Conservation (phyloP, 2,888 invertebrate genomes). For the Caenorhabditis sp. region DNA sequence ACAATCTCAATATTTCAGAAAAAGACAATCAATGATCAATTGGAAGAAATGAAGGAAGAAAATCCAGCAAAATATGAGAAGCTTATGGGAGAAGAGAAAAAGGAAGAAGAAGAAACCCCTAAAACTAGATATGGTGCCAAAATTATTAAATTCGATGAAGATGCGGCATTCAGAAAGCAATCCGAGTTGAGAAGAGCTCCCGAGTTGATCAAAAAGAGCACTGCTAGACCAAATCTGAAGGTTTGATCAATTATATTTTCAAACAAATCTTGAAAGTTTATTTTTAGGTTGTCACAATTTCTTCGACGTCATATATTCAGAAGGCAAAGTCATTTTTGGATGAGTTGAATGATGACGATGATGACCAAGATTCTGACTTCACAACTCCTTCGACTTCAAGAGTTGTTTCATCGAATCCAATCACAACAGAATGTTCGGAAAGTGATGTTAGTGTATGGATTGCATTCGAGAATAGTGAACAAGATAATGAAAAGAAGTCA, state of each 20-base stretch:
- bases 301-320: slow-evolving; percentile 43
- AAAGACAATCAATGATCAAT: slow-evolving; percentile 27
- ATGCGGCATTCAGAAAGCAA: slow-evolving; percentile 31
- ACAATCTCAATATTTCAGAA: no score
- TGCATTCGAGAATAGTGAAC: slow-evolving; percentile 54
- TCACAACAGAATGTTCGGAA: slow-evolving; percentile 38
- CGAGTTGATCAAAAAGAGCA: neutral
- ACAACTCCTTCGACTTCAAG: slow-evolving; percentile 5
- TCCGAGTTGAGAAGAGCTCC: slow-evolving; percentile 43
- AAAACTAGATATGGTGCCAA: slow-evolving; percentile 35
- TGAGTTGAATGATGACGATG: slow-evolving; percentile 42
- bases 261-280: neutral
- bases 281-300: slow-evolving; percentile 33
- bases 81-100: slow-evolving; percentile 20
- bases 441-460: slow-evolving; percentile 52
- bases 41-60: slow-evolving; percentile 26
- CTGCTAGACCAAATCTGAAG: slow-evolving; percentile 16
- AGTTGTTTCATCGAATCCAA: slow-evolving; percentile 3
- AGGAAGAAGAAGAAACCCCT: slow-evolving; percentile 17
- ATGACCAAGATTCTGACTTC: slow-evolving; percentile 9
- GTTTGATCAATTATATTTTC: neutral
- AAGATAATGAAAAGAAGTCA: slow-evolving; percentile 32
- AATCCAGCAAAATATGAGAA: slow-evolving; percentile 25
- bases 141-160: slow-evolving; percentile 40
- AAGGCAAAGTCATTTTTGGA: slow-evolving; percentile 51